Conservation (phyloP, 2,113 vertebrate species). For the Aptenodytes patagonicus region DNA sequence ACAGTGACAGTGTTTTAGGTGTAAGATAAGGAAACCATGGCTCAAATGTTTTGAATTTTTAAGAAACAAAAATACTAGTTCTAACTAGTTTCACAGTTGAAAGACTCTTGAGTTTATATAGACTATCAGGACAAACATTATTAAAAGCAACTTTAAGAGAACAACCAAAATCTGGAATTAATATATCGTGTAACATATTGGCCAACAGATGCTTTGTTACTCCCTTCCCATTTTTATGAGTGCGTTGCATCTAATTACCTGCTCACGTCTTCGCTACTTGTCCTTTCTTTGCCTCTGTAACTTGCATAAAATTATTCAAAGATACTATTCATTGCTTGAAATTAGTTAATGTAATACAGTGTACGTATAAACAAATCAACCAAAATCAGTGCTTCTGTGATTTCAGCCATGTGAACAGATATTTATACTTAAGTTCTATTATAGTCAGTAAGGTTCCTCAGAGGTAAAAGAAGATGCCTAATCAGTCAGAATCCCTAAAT, state of each 20-base stretch:
- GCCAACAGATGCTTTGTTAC: constrained; percentile 18
- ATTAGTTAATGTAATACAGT: background rate
- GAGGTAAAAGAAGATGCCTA: background rate
- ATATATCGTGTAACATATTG: background rate
- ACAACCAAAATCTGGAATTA: background rate
- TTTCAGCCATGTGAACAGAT: background rate
- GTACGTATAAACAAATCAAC: background rate
- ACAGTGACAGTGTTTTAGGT: background rate
- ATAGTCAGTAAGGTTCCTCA: background rate
- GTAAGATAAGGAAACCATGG: background rate
- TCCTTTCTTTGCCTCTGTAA: background rate
- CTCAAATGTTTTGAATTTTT: background rate
- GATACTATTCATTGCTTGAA: background rate
- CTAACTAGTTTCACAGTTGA: background rate
- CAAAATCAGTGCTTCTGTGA: background rate
- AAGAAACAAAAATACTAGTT: background rate
- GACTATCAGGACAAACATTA: background rate
- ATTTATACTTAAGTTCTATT: background rate
- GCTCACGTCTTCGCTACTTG: background rate
- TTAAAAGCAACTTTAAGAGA: background rate
- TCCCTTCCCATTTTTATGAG: background rate
- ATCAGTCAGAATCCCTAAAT: background rate
- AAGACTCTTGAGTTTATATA: background rate
- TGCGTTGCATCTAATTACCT: background rate
- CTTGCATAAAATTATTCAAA: background rate